A percentile compares a stretch with the other conserved stretches of the same genome.
Evolutionary conservation across 2,888 invertebrate genomes (phyloP).

Genomic region (Scaptodrosophila latifasciaeformis): DNA sequence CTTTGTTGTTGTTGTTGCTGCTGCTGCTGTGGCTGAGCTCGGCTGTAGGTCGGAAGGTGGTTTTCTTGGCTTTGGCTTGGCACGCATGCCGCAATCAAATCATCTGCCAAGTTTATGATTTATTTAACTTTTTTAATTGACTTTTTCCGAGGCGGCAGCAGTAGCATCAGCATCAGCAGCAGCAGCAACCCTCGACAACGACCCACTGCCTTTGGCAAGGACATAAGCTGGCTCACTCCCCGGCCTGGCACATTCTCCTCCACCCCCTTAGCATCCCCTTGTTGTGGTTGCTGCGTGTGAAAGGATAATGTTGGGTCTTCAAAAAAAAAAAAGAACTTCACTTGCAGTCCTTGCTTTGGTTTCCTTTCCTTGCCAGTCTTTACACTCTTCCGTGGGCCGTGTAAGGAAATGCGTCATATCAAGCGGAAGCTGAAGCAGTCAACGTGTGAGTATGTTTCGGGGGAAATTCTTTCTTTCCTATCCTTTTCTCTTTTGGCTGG

Average conservation of each 20-base stretch:
- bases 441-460: conserved; percentile 19
- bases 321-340: conserved; percentile 51
- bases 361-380: background rate
- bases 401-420: conserved; percentile 54
- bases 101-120: conserved; percentile 74
- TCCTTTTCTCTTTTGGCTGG: conserved; percentile 33
- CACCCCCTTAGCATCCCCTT: too few species aligned
- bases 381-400: conserved; percentile 3
- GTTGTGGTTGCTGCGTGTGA: conserved; percentile 67
- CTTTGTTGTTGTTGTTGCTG: conserved; percentile 30
- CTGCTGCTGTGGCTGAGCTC: conserved; percentile 47
- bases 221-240: background rate
- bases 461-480: conserved; percentile 31
- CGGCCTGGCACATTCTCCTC: too few species aligned
- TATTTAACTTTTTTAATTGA: conserved; percentile 75
- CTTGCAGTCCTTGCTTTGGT: conserved; percentile 44
- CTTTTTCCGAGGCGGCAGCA: conserved; percentile 67
- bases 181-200: conserved; percentile 10
- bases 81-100: conserved; percentile 70
- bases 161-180: too few species aligned
- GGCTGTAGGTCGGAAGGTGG: conserved; percentile 26
- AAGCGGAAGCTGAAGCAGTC: conserved; percentile 35
- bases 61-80: conserved; percentile 28
- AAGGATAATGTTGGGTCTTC: conserved; percentile 65
- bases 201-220: conserved; percentile 19